Evolutionary conservation across 2,797 vertebrate species (phyloP), one percentile per base, ranked within the genome.

Genomic region (Vespertilio murinus): DNA sequence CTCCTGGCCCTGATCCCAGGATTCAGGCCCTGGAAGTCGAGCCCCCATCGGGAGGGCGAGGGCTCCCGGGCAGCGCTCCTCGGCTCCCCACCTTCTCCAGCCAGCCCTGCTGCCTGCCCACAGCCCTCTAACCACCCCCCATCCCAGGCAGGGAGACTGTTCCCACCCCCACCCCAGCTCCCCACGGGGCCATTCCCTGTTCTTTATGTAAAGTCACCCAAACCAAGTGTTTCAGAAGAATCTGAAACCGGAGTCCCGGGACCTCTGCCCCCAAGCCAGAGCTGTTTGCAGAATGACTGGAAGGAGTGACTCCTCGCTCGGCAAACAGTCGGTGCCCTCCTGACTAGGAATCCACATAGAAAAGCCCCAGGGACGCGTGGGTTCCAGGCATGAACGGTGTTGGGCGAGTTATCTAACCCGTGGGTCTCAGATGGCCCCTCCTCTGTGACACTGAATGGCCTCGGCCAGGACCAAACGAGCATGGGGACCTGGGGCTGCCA

Each of bases 151-250:
- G 65, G 33, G 59, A 3, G n/a, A 30, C 28, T 2, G 9, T 59
- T 47, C 22, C 23, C 93, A 25, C 52, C 52, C 18, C 16, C 54
- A 56, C 22, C 47, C 42, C 59, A 38, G 14, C 20, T 17, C 18
- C 18, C 64, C n/a, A 33, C 42, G 2, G n/a, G 30, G 54, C 45
- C 38, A 64, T 12, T 3, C 14, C 9, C 28, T 2, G 2, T 35
- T 47, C 23, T 59, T 84, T 74, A n/a, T 49, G 33, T 18, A 79
- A 73, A 56, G 38, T 83, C 23, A 49, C 54, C 52, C 75, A 71
- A 61, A 87, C 28, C 65, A 49, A 61, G 20, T 59, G 54, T 79
- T 93, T 90, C 7, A 61, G 52, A 80, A 83, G 20, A 87, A 80
- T 79, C 45, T 64, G 65, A 92, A 86, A 69, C 65, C 18, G 9